phyloP scores from a whole-genome alignment of 2,113 vertebrate species.

The Hassar affinis region DNA sequence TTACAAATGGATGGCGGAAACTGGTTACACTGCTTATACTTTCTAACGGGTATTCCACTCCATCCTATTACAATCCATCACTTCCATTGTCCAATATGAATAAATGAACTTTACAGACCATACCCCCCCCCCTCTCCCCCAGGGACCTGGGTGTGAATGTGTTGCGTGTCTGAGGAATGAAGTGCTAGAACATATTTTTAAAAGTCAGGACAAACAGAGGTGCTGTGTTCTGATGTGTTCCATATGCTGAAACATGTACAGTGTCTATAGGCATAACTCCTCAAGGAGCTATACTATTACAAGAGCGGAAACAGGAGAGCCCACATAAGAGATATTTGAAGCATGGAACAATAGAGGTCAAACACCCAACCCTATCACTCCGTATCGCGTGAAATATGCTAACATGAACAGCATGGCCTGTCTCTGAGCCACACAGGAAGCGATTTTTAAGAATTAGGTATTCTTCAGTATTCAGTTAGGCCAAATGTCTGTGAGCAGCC shows the following conservation, averaged over 20 bases:
- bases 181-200: conserved; percentile 31
- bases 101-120: conserved; percentile 18
- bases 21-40: background rate
- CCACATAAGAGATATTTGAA: conserved; percentile 33
- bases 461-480: conserved; percentile 16
- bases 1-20: background rate
- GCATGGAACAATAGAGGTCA: conserved; percentile 51
- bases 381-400: conserved; percentile 6
- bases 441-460: conserved; percentile 28
- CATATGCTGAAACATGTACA: conserved; percentile 29
- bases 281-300: conserved; percentile 42
- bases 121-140: too few relatives aligned
- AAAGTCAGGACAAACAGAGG: conserved; percentile 20
- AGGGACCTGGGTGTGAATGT: conserved; percentile 27
- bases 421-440: conserved; percentile 29
- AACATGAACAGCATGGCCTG: conserved; percentile 17
- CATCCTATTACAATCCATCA: conserved; percentile 47
- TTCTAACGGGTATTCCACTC: conserved; percentile 53
- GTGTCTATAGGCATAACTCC: conserved; percentile 11
- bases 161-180: conserved; percentile 28
- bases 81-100: conserved; percentile 17
- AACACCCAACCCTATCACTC: conserved; percentile 45
- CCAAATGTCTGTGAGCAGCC: background rate
- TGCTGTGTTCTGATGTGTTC: conserved; percentile 38
- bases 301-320: conserved; percentile 40